Conservation (phyloP, 2,888 invertebrate species). For the Chaetogeoica ovagalla region DNA sequence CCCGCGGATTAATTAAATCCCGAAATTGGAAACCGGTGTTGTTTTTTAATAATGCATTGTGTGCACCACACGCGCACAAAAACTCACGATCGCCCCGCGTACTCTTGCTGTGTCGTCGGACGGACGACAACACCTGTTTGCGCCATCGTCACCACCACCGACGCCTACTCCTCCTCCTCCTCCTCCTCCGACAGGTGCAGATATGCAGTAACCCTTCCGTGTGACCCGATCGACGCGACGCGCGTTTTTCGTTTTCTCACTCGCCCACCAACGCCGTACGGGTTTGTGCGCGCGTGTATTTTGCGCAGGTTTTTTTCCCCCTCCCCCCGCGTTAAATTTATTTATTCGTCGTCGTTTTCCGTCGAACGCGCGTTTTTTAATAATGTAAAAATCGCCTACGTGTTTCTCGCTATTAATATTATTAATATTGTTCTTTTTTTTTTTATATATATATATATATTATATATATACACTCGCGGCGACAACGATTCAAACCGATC, state of each 20-base stretch:
- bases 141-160: constrained; percentile 8
- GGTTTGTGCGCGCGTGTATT: not conserved
- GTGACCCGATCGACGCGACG: not conserved
- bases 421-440: too few species aligned
- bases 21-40: constrained; percentile 49
- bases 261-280: not conserved
- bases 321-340: too few species aligned
- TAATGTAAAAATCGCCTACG: too few species aligned
- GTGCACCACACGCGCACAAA: not conserved
- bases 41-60: not conserved
- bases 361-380: not conserved
- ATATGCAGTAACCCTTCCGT: constrained; percentile 25
- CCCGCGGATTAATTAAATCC: constrained; percentile 47
- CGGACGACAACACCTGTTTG: constrained; percentile 44
- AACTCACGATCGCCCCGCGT: not conserved
- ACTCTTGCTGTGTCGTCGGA: not conserved
- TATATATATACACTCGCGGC: too few species aligned
- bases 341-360: not conserved
- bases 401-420: too few species aligned
- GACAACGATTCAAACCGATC: too few species aligned
- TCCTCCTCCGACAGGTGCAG: constrained; percentile 30
- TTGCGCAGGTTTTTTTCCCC: not conserved
- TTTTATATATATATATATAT: too few species aligned
- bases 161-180: too few species aligned
- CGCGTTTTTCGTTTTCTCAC: not conserved